Evolutionary conservation across 2,888 invertebrate genomes (phyloP).

Genomic region (Lasioglossum leucozonium): DNA sequence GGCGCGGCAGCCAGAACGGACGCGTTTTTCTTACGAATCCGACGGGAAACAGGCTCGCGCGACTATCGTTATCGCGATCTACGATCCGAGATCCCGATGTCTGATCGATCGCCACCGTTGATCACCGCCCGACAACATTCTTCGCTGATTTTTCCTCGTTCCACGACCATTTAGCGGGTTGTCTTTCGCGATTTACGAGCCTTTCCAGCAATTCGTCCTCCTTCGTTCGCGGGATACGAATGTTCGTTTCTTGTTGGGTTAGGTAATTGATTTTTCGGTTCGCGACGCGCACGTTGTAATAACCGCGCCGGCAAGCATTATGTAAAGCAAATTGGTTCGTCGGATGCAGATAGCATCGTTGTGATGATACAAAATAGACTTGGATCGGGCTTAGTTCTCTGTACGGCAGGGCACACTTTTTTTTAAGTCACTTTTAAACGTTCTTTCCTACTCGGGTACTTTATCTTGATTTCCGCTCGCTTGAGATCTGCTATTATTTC

Average conservation of each 20-base stretch:
- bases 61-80: slow-evolving; percentile 62
- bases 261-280: background rate
- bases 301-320: background rate
- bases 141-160: slow-evolving; percentile 12
- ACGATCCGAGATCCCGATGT: slow-evolving; percentile 45
- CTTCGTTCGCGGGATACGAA: background rate
- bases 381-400: background rate
- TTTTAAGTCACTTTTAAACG: no score
- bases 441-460: background rate
- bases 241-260: background rate
- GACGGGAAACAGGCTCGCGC: slow-evolving; percentile 39
- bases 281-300: background rate
- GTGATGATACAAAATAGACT: background rate
- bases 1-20: slow-evolving; percentile 43
- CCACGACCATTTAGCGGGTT: slow-evolving; percentile 48
- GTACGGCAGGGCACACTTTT: no score
- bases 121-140: slow-evolving; percentile 41
- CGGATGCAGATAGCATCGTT: background rate
- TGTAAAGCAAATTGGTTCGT: background rate
- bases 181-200: background rate
- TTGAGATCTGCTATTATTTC: background rate
- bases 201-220: background rate
- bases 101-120: slow-evolving; percentile 29
- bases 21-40: slow-evolving; percentile 47
- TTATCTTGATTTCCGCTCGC: background rate